Conservation (phyloP, 1,140 invertebrate species). For the Apis florea region DNA sequence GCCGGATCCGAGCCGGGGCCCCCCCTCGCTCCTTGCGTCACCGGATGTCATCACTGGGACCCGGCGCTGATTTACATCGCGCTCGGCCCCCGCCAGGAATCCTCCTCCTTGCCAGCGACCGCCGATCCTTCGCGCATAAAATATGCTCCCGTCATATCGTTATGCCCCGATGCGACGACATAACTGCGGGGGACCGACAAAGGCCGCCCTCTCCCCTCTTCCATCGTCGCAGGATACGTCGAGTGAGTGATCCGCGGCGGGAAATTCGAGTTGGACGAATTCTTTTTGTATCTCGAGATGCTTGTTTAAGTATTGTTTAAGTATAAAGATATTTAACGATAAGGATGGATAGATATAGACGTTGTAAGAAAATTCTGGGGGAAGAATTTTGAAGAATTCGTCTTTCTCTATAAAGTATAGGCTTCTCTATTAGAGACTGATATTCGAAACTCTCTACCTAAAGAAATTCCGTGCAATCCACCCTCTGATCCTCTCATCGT, state of each 20-base stretch:
- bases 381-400: no score
- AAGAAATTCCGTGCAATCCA: no score
- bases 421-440: no score
- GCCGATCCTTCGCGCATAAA: conserved; percentile 67
- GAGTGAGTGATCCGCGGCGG: background rate
- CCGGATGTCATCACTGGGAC: conserved; percentile 66
- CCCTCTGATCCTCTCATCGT: no score
- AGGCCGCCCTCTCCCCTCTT: conserved; percentile 36
- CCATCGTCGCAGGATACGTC: background rate
- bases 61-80: conserved; percentile 70
- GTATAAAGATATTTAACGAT: no score
- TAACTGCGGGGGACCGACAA: conserved; percentile 63
- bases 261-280: no score
- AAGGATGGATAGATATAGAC: no score
- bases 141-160: conserved; percentile 71
- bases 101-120: conserved; percentile 21
- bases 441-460: no score
- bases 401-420: no score
- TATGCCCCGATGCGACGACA: conserved; percentile 58
- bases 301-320: no score
- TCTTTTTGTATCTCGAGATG: no score
- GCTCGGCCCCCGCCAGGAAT: conserved; percentile 48
- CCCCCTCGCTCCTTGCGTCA: conserved; percentile 64
- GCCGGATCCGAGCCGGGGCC: conserved; percentile 28
- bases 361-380: no score